phyloP scores from a whole-genome alignment of 2,113 vertebrate genomes.

The Corythornis vintsioides region DNA sequence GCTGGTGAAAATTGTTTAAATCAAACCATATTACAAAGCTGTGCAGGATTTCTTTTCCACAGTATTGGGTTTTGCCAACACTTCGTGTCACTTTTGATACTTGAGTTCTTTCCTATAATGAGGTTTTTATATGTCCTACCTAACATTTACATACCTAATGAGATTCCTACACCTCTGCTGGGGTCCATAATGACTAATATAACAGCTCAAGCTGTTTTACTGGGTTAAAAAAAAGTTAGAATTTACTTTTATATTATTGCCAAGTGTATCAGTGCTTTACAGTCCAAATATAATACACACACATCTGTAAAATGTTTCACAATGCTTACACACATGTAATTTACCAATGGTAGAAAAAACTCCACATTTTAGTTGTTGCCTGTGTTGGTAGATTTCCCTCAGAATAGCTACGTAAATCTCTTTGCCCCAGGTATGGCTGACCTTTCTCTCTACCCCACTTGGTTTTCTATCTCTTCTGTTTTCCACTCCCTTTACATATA shows the following conservation, averaged over 20 bases:
- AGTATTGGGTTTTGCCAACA: not conserved
- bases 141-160: constrained; percentile 56
- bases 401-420: not conserved
- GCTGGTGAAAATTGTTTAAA: constrained; percentile 7
- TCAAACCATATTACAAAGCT: constrained; percentile 5
- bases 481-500: not conserved
- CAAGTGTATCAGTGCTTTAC: not conserved
- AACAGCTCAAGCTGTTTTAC: constrained; percentile 16
- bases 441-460: not conserved
- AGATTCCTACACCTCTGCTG: constrained; percentile 44
- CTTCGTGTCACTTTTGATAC: constrained; percentile 50
- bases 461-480: not conserved
- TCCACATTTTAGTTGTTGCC: fast-evolving
- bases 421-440: not conserved
- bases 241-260: constrained; percentile 14
- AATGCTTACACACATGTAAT: not conserved
- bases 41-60: constrained; percentile 5
- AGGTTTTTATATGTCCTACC: constrained; percentile 42
- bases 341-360: not conserved
- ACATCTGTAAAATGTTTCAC: not conserved
- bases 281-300: not conserved
- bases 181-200: constrained; percentile 16
- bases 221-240: not conserved
- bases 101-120: constrained; percentile 28
- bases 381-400: not conserved